These are phyloP conservation scores for Beroe forskalii DNA, from an alignment of 37 sponge, comb jelly and placozoan species.

Conservation along the genomic window DNA sequence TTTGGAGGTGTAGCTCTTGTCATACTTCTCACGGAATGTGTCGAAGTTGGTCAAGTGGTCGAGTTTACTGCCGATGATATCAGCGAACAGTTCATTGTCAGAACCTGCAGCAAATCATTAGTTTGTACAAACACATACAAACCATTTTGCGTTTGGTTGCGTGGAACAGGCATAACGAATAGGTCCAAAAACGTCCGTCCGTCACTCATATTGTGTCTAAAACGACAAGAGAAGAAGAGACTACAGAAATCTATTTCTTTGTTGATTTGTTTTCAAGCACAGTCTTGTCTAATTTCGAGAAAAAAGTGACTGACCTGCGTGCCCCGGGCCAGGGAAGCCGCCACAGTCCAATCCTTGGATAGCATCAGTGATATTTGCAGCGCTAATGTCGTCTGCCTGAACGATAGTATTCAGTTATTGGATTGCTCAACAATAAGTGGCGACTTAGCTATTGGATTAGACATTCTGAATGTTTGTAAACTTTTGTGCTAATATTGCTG, in stretches of 20 bases:
- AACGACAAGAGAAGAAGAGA: too few relatives aligned
- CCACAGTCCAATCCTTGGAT: conserved; percentile 68
- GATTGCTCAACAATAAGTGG: too few relatives aligned
- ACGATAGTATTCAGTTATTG: neutral
- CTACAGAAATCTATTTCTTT: too few relatives aligned
- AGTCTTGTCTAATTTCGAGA: too few relatives aligned
- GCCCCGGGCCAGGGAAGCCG: conserved; percentile 85
- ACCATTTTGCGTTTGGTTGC: too few relatives aligned
- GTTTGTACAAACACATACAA: neutral
- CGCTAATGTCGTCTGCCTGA: conserved; percentile 33
- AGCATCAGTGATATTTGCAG: neutral
- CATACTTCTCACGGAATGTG: conserved; percentile 72
- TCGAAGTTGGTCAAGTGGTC: conserved; percentile 71
- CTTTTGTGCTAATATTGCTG: too few relatives aligned
- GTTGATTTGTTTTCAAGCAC: too few relatives aligned
- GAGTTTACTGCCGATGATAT: conserved; percentile 67
- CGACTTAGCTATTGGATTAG: too few relatives aligned
- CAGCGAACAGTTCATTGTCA: conserved; percentile 9
- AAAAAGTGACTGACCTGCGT: neutral
- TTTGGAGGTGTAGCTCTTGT: conserved; percentile 68
- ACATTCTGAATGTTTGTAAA: too few relatives aligned
- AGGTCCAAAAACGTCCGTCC: too few relatives aligned
- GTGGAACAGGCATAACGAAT: too few relatives aligned
- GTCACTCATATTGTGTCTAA: too few relatives aligned
- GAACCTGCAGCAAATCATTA: neutral